phyloP scores from a whole-genome alignment of 92 coral and sea anemone species.

The Bergia puertoricense region DNA sequence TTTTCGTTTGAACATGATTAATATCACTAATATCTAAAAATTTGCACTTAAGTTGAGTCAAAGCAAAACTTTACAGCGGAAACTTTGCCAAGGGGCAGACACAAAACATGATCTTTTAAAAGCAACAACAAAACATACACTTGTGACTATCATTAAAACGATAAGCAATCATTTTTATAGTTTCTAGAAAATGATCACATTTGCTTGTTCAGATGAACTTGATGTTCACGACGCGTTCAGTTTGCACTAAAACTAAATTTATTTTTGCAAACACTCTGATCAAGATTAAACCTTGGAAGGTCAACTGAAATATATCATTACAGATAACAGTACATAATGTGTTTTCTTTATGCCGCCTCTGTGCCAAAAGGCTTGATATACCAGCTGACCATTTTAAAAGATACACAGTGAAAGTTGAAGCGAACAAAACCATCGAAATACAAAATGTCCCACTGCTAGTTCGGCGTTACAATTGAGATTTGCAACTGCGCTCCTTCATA shows the following conservation, averaged over 20 bases:
- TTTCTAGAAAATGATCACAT: not conserved
- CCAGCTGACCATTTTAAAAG: not conserved
- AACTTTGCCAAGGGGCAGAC: not conserved
- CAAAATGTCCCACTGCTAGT: too few relatives aligned
- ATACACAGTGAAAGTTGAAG: too few relatives aligned
- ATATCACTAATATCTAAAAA: too few relatives aligned
- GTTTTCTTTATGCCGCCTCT: not conserved
- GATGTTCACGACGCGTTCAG: not conserved
- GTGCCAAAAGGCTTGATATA: not conserved
- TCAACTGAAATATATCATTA: not conserved
- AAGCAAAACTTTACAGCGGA: not conserved
- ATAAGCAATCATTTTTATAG: not conserved
- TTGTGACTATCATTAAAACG: too few relatives aligned
- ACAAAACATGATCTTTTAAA: too few relatives aligned
- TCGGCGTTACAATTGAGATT: too few relatives aligned
- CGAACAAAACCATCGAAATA: too few relatives aligned
- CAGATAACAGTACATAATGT: not conserved
- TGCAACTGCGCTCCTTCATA: too few relatives aligned
- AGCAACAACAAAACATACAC: too few relatives aligned
- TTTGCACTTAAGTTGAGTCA: not conserved
- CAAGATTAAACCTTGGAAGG: not conserved
- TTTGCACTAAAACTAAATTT: not conserved
- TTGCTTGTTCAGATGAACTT: not conserved
- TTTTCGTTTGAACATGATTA: too few relatives aligned
- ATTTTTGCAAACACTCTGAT: not conserved